Evolutionary conservation across 2,113 vertebrate genomes (phyloP), one percentile per base, ranked within the genome.

Genomic region (Glaucomys volans): DNA sequence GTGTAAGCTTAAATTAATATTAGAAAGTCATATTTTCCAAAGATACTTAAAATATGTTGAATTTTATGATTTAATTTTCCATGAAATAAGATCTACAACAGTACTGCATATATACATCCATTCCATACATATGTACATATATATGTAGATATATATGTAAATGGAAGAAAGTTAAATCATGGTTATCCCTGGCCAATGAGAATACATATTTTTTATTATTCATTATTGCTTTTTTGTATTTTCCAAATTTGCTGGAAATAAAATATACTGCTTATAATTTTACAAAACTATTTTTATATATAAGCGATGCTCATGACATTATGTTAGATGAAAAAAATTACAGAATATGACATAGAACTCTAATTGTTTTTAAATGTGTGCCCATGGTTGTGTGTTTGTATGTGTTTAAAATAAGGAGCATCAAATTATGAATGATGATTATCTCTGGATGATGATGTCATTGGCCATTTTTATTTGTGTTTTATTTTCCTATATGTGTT

Each of bases 191-290:
- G 10, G 26, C 28, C 77, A 7, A 17, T 64, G 47, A 90, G 30
- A 90, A 75, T 83, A 64, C 11, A 16, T 42, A 11, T 75, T 37
- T 10, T 91, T 89, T 82, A 18, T 84, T 87, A 57, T 42, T 94
- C 13, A 6, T 16, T 79, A 28, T 87, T 93, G 47, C 12, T 12
- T 83, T 66, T 94, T 88, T 66, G 6, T 37, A 82, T 59, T 95
- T 96, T 85, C 64, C 26, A 67, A 95, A 83, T 57, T 89, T 95
- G 62, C 64, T 72, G 44, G 16, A 90, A 97, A 62, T 54, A 88
- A 93, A 88, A 81, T 54, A 40, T 75, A 50, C 30, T 50, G 62
- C 42, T 82, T 85, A 28, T 16, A 81, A 37, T 66, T 86, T 91
- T 54, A 83, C 37, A 71, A 72, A 71, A 12, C 35, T 40, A 42